These are phyloP conservation scores for Campylomormyrus numenius DNA, from an alignment of 2,113 vertebrate species.

Conservation along the genomic window DNA sequence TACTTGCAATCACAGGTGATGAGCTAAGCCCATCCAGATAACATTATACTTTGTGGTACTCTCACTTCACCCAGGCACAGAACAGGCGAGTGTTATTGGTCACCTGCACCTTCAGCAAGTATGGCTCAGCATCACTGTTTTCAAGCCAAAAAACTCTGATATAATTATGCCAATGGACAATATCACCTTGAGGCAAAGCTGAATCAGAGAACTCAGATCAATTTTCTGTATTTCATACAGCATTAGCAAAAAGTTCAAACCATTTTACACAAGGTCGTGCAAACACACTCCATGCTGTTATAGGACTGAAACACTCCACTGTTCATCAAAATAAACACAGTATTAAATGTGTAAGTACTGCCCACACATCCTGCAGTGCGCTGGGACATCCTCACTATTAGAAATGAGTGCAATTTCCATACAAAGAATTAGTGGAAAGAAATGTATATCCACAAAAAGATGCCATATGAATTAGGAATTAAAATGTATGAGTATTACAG, in stretches of 20 bases:
- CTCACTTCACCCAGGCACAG: neutral
- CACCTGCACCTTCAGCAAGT: neutral
- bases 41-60: neutral
- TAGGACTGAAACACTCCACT: neutral
- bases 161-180: neutral
- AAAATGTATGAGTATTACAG: conserved; percentile 33
- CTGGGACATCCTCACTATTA: neutral
- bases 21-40: neutral
- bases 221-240: neutral
- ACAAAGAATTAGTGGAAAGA: neutral
- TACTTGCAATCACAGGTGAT: neutral
- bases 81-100: neutral
- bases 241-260: neutral
- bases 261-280: neutral
- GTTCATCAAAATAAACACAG: neutral
- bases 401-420: neutral
- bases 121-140: neutral
- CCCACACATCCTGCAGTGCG: neutral
- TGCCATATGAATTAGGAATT: conserved; percentile 27
- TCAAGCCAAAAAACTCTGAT: neutral
- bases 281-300: neutral
- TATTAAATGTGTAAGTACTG: neutral
- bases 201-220: neutral
- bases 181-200: neutral
- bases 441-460: neutral